Conservation (phyloP, 1,140 invertebrate species). For the Tetragonula clypearis region DNA sequence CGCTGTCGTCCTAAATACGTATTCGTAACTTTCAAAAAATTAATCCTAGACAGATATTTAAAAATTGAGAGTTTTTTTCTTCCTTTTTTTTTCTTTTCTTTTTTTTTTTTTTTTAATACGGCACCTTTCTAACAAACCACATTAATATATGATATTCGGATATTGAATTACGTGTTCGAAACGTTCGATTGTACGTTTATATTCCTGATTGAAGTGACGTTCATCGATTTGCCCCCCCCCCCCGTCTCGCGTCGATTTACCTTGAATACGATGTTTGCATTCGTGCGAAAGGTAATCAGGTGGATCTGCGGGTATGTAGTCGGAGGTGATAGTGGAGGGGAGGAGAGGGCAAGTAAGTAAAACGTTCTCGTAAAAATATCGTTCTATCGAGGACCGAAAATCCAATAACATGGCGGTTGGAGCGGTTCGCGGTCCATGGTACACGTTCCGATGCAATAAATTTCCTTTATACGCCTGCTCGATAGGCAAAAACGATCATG, state of each 20-base stretch:
- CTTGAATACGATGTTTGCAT: constrained; percentile 1
- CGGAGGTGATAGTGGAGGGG: neutral
- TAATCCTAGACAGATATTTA: too few species aligned
- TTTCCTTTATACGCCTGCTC: constrained; percentile 73
- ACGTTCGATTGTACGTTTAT: neutral
- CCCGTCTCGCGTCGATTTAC: neutral
- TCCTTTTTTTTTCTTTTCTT: too few species aligned
- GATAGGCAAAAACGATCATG: constrained; percentile 75
- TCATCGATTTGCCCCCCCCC: neutral
- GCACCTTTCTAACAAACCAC: neutral
- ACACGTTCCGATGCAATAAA: constrained; percentile 73
- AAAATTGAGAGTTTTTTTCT: too few species aligned
- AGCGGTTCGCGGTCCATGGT: constrained; percentile 60
- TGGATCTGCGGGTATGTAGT: constrained; percentile 17
- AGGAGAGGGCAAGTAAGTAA: constrained; percentile 45
- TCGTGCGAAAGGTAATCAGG: constrained; percentile 17
- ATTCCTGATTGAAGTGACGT: neutral
- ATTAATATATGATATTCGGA: neutral
- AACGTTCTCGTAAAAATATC: constrained; percentile 54
- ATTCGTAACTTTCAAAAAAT: too few species aligned
- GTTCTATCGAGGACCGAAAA: constrained; percentile 56
- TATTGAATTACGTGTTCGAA: neutral
- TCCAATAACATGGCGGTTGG: constrained; percentile 57
- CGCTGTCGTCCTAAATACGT: too few species aligned
- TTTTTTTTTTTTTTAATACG: neutral